Evolutionary conservation across 2,113 vertebrate genomes (phyloP), one percentile per base, ranked within the genome.

Genomic region (Phalacrocorax aristotelis): DNA sequence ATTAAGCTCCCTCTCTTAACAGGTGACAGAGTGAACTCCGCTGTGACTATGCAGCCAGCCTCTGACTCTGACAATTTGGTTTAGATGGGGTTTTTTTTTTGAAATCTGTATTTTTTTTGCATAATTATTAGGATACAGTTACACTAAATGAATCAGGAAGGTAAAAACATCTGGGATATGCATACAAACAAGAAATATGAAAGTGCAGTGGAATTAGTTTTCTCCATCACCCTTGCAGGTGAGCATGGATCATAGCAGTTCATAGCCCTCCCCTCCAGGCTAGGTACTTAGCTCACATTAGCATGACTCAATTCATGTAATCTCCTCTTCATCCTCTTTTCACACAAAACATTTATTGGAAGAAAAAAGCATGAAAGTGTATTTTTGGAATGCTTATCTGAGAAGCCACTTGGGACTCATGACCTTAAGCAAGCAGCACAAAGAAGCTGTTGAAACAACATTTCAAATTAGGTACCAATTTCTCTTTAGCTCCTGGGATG

Each of bases 41-140:
- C 7, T 1, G 1, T 51, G 81, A 77, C 15, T 32, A 9, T 0
- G 1, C 14, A 71, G 46, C 40, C 13, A 29, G 48, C 9, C 52
- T 68, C 70, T 62, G 34, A 62, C 48, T 21, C 23, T 46, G 77
- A 48, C 21, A 46, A 30, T 34, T 55, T 79, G 19, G 15, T 44
- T 61, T 11, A 36, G 21, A n/a, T 4, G 3, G 17, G 44, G 17
- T 8, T 57, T 57, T 72, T 49, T 61, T 48, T 64, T 16, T 17
- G 8, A 86, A 83, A 89, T 32, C 36, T 83, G 21, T 7, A 23
- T 2, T 1, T 15, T 78, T 78, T 71, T 51, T 62, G 15, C 11
- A 42, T 70, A 78, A 71, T 64, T 86, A 62, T 75, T 44, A 44
- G 23, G 18, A 71, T 49, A 42, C 4, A 22, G 6, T 19, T 72